Percentiles rank a stretch among this genome's conserved stretches.
phyloP scores from a whole-genome alignment of 2,113 vertebrate species.

The Corydoras sp. region DNA sequence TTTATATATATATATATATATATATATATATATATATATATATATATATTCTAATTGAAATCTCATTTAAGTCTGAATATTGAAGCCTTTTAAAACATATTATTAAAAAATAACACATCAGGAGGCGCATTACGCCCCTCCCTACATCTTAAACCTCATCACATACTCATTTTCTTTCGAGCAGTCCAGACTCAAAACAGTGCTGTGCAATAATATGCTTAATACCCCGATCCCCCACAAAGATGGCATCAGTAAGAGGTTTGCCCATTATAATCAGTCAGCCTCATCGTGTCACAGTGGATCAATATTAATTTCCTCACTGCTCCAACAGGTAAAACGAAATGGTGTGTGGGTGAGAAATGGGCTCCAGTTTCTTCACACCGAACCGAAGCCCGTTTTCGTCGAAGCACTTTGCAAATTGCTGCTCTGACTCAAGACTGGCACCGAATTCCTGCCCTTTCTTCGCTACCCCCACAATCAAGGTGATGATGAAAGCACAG shows the following conservation, averaged over 20 bases:
- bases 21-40: too few relatives aligned
- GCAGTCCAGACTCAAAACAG: conserved; percentile 22
- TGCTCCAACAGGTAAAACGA: conserved; percentile 14
- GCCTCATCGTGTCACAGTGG: not conserved
- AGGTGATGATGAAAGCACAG: conserved; percentile 51
- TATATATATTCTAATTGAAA: too few relatives aligned
- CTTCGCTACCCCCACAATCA: conserved; percentile 16
- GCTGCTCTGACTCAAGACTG: not conserved
- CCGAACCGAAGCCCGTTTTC: not conserved
- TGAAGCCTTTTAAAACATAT: not conserved
- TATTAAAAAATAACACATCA: not conserved
- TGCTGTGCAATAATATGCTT: conserved; percentile 16
- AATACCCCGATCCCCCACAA: conserved; percentile 11
- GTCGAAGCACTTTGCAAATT: not conserved
- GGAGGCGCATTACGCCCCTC: conserved; percentile 35
- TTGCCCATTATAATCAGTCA: conserved; percentile 17
- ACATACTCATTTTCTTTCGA: conserved; percentile 49
- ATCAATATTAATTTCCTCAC: conserved; percentile 27
- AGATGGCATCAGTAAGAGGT: conserved; percentile 3
- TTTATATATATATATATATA: too few relatives aligned
- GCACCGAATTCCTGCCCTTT: not conserved
- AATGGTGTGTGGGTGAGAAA: not conserved
- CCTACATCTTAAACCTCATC: conserved; percentile 35
- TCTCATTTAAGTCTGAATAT: not conserved
- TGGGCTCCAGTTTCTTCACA: not conserved